Evolutionary conservation across 2,797 vertebrate genomes (phyloP), one percentile per base, ranked within the genome.

Genomic region (Trachops cirrhosus): DNA sequence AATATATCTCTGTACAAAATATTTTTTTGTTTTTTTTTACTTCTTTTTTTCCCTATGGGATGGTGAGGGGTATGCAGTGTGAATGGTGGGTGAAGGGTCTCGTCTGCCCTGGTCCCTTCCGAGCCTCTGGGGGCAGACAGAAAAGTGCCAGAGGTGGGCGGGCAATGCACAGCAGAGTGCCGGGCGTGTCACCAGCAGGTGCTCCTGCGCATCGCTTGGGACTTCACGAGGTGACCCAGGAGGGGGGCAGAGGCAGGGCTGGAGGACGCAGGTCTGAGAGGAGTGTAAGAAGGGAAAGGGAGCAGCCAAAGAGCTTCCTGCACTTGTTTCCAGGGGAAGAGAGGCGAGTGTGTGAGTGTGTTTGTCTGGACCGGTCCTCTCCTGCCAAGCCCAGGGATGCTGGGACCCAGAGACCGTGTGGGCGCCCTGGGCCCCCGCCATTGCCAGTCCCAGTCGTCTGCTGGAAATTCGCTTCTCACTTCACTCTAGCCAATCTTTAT

Each of bases 1-100:
- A 99, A 99, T 99, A 99, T 99, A 99, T 99, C 99, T 99, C 99
- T 99, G 99, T 99, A 99, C 99, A 99, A 99, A 99, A 99, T 98
- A 98, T 96, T 98, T 97, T 98, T 64, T 97, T 98, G 9, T 9
- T 44, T 44, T 8, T 97, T 97, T 96, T 86, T 98, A 50, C 15
- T 97, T 92, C 97, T 98, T 96, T 97, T 97, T 97, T 97, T 97
- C 68, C 92, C 95, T 48, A 34, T 92, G 97, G 95, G 96, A 97
- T 97, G 96, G 96, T 18, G 89, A 85, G 71, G 89, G 91, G 91
- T 91, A 70, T 68, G 68, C 64, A 96, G 59, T 83, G 46, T 64
- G 88, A 92, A 93, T 75, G 94, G 94, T 22, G 34, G 80, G 75
- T 70, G 52, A 79, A 78, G 80, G 96, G 84, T 73, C 34, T 21